Evolutionary conservation across 2,797 vertebrate genomes (phyloP), one percentile per base, ranked within the genome.

Genomic region (Characodon lateralis): DNA sequence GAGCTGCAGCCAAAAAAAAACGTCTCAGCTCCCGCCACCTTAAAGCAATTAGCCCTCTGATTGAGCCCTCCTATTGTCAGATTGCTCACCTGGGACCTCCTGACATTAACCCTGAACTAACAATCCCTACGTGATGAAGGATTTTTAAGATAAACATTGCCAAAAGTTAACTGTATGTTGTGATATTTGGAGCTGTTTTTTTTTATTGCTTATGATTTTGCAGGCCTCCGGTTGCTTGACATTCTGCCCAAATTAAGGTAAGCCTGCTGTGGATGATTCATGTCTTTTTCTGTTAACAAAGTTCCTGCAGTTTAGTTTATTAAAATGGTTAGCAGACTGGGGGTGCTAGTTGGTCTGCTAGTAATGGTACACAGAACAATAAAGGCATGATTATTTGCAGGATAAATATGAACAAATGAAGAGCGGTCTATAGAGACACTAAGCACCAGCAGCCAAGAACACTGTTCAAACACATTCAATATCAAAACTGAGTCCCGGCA

Each of bases 161-260:
- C 48, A 48, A 76, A 77, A 83, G 43, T 0, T 0, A 39, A 74
- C 2, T 72, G 6, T 61, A 24, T 55, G 56, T 31, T 83, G 73
- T 84, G 26, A 69, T 72, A 72, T 12, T 78, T 12, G n/a, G 0
- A 0, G 1, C 35, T 82, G 68, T 77, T 28, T 85, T 66, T 66
- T 55, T 50, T 55, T 71, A 39, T 24, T 73, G 0, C 35, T 83
- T 80, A 46, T 76, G 82, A 74, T 87, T 80, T 77, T 87, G 68
- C 92, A 99, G 98, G 98, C 59, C 96, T 99, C 84, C 98, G 99
- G 82, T 90, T 99, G 55, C 94, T 99, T 94, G 97, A 98, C 83
- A 78, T 97, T 74, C 94, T 99, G 85, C 96, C 96, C 31, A 98
- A 98, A 86, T 93, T 99, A 76, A 96, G 97, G 98, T 99, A 94